A percentile compares a stretch with the other conserved stretches of the same genome.
These are phyloP conservation scores for Dastarcus helophoroides DNA, from an alignment of 2,888 invertebrate species.

Conservation along the genomic window DNA sequence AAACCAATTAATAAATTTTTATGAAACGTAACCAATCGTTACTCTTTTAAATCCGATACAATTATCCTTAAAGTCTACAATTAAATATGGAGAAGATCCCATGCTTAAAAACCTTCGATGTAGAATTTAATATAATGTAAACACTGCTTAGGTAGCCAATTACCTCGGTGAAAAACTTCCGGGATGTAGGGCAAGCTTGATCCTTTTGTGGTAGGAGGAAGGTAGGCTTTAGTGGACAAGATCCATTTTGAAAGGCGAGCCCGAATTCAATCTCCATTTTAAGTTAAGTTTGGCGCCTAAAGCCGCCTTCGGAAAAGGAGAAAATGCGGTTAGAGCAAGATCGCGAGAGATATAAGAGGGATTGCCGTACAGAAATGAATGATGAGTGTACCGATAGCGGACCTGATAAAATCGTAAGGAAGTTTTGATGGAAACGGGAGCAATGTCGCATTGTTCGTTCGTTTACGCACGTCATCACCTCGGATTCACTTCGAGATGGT, in stretches of 20 bases:
- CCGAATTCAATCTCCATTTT: conserved; percentile 34
- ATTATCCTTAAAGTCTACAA: no score
- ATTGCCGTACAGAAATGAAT: conserved; percentile 28
- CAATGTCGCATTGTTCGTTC: no score
- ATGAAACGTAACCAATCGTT: no score
- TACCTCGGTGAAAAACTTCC: no score
- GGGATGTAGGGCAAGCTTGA: neutral
- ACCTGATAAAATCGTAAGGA: conserved; percentile 16
- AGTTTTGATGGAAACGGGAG: neutral
- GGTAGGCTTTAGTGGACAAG: conserved; percentile 4
- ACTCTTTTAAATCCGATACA: no score
- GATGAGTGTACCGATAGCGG: conserved; percentile 25
- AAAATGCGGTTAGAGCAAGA: conserved; percentile 17
- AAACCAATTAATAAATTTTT: no score
- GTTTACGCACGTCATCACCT: no score
- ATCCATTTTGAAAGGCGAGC: conserved; percentile 12
- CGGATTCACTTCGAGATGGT: no score
- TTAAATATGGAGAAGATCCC: no score
- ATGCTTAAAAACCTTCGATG: no score
- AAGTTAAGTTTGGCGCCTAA: conserved; percentile 26
- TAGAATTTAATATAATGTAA: no score
- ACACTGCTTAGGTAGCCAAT: no score
- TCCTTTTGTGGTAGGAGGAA: neutral
- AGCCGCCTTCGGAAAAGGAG: conserved; percentile 14
- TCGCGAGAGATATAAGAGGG: conserved; percentile 24